Evolutionary conservation across 2,888 invertebrate genomes (phyloP), one percentile per base, ranked within the genome.

Genomic region (Parochlus steinenii): DNA sequence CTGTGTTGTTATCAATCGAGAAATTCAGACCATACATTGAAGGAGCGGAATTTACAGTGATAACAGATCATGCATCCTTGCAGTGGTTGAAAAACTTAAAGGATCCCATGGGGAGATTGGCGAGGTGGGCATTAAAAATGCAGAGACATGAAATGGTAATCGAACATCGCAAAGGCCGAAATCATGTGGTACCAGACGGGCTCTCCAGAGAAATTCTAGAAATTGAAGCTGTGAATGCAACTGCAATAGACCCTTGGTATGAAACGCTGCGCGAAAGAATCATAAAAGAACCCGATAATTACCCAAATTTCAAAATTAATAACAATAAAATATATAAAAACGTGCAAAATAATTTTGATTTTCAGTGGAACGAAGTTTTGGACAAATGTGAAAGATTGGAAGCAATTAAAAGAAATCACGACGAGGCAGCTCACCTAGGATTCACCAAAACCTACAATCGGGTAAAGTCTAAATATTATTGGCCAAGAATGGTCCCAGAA

Each of bases 21-120:
- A 41, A 42, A 12, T 39, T 42, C 6, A 5, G 39, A 11, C 29
- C 35, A 3, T 42, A 40, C 8, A 10, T 42, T 4, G 39, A 40
- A 8, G 42, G 42, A 8, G 22, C 18, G 7, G 12, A 15, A 15
- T 42, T 43, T 15, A 41, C 31, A 2, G 38, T 43, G 3, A 16
- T 41, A 5, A 40, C 41, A 3, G 32, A 33, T 41, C n/a, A 29
- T 39, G 12, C 16, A 8, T 20, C 31, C 3, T 14, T 39, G 5
- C 30, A 29, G 11, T 43, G 42, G 42, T 31, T 40, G 3, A 30
- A 29, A 6, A 38, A 30, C 28, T 32, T 39, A 7, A 40, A 36
- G 18, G 38, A 39, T 12, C 35, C 40, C 3, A 30, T 29, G 14
- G 39, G 40, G n/a, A 23, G 39, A 11, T n/a, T 40, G 22, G 40